Percentiles rank a stretch among this genome's conserved stretches.
Conservation (phyloP, 1,140 invertebrate genomes). For the Monomorium pharaonis region DNA sequence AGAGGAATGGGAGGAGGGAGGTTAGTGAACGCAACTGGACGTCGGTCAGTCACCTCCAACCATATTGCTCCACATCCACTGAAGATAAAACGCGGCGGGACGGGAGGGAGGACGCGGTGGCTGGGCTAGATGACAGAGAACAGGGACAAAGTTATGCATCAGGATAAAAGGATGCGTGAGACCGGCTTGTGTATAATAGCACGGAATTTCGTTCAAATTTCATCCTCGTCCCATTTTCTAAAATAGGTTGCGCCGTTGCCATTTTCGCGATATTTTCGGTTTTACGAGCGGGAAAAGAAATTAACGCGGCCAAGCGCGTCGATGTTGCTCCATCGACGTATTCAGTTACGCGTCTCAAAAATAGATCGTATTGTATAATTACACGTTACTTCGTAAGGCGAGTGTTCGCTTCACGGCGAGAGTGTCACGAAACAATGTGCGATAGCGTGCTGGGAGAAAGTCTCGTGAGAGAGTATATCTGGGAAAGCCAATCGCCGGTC, state of each 20-base stretch:
- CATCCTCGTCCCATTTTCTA: not conserved
- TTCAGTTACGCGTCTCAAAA: conserved; percentile 26
- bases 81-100: conserved; percentile 76
- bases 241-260: not conserved
- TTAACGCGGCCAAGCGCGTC: conserved; percentile 31
- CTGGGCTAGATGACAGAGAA: conserved; percentile 42
- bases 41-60: conserved; percentile 85
- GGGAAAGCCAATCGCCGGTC: conserved; percentile 65
- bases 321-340: not conserved
- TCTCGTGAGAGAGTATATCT: conserved; percentile 68
- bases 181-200: conserved; percentile 66
- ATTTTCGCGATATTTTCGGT: not conserved
- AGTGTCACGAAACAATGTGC: conserved; percentile 74
- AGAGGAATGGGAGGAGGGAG: conserved; percentile 70
- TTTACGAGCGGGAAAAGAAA: conserved; percentile 12
- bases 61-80: conserved; percentile 84
- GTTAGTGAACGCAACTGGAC: conserved; percentile 84
- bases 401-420: conserved; percentile 52
- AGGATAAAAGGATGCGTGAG: conserved; percentile 26
- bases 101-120: conserved; percentile 54
- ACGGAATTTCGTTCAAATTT: conserved; percentile 65
- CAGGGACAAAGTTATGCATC: conserved; percentile 65
- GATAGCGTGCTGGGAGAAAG: conserved; percentile 72
- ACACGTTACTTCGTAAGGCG: conserved; percentile 24
- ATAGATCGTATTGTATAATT: conserved; percentile 52